Evolutionary conservation across 2,888 invertebrate genomes (phyloP).

Genomic region (Clivina fossor): DNA sequence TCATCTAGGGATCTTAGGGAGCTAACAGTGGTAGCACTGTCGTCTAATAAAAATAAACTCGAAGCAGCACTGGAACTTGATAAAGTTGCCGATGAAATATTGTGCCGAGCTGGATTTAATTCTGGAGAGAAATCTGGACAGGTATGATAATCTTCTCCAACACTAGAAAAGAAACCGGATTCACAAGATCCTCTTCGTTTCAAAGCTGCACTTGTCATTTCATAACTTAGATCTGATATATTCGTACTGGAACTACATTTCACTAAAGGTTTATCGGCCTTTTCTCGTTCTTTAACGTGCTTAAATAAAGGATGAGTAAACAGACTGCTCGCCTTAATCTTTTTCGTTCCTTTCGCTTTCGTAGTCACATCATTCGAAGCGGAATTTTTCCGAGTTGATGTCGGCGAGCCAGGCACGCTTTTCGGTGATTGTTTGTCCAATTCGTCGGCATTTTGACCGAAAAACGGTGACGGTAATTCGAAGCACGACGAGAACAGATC

Average conservation of each 20-base stretch:
- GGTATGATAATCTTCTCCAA: slow-evolving; percentile 68
- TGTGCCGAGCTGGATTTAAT: slow-evolving; percentile 40
- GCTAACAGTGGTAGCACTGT: slow-evolving; percentile 62
- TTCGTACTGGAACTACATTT: slow-evolving; percentile 52
- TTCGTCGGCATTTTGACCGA: slow-evolving; percentile 45
- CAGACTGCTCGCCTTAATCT: slow-evolving; percentile 59
- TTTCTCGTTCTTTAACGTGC: slow-evolving; percentile 39
- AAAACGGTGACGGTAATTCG: slow-evolving; percentile 72
- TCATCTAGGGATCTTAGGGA: slow-evolving; percentile 64
- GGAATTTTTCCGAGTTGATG: slow-evolving; percentile 50
- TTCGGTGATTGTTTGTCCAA: slow-evolving; percentile 47
- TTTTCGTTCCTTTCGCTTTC: slow-evolving; percentile 48
- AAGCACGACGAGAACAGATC: slow-evolving; percentile 75
- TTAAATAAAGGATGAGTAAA: slow-evolving; percentile 62
- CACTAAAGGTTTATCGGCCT: slow-evolving; percentile 40
- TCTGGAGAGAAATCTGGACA: slow-evolving; percentile 37
- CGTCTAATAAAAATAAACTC: slow-evolving; percentile 61
- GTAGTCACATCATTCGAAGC: slow-evolving; percentile 33
- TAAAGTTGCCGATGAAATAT: slow-evolving; percentile 43
- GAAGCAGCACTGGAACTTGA: slow-evolving; percentile 57
- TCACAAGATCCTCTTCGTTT: slow-evolving; percentile 82
- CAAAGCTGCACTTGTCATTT: slow-evolving; percentile 48
- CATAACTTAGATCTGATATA: slow-evolving; percentile 47
- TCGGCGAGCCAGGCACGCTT: slow-evolving; percentile 59
- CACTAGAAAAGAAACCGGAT: slow-evolving; percentile 86